Evolutionary conservation across 2,797 vertebrate genomes (phyloP), one percentile per base, ranked within the genome.

Genomic region (Danio choprae): DNA sequence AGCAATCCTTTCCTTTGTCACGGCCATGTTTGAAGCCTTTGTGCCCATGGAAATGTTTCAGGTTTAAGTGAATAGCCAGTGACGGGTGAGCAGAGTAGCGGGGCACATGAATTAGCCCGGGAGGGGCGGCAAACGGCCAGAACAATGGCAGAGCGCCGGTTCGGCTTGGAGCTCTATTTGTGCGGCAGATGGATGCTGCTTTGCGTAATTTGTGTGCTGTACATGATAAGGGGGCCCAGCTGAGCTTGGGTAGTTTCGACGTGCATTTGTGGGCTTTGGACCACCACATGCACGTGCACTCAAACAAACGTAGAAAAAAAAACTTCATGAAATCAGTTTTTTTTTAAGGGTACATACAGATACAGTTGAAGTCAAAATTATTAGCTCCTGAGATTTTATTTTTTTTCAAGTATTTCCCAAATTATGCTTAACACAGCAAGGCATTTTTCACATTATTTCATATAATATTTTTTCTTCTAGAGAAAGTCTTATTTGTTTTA

Each of bases 11-110:
- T 77, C 46, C 48, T 80, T 83, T 84, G 82, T 84, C 68, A 58
- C 22, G 38, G 18, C 60, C 74, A 75, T 50, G 83, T 77, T 84
- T 81, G 81, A 78, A 84, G 77, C 77, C 51, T 82, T 86, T 87
- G 85, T 85, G 75, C 64, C 44, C 18, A 80, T 77, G 81, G 80
- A 80, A 81, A 80, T 81, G 83, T 85, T 83, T 83, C 79, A 56
- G 81, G 84, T 84, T 78, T 79, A 71, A 63, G 62, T 71, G 83
- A 80, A 77, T 81, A 65, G 75, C 75, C 78, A 82, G 81, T 65
- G 72, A 84, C 63, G 53, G 78, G 80, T 75, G 82, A 79, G 63
- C 79, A 83, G 79, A 81, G 75, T 73, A 76, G 77, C 55, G 56
- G 70, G 77, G 62, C 70, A 81, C 59, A 74, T 78, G 20, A 72